Conservation (phyloP, 1,140 invertebrate genomes). For the Cyrtorhinus lividipennis region DNA sequence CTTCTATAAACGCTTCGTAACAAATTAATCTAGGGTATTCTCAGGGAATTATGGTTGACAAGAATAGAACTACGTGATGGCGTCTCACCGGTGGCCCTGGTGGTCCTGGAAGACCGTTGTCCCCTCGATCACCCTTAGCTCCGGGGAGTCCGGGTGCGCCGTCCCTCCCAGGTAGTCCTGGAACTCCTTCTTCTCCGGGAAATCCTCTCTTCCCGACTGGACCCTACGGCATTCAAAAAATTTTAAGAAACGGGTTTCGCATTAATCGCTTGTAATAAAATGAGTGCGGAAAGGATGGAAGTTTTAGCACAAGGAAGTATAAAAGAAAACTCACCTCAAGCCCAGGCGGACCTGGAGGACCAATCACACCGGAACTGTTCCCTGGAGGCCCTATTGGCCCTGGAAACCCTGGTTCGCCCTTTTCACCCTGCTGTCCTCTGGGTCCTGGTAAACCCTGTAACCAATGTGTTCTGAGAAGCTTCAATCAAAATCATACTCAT, state of each 20-base stretch:
- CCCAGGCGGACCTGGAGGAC: conserved; percentile 27
- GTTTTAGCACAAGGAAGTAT: no score
- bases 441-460: conserved; percentile 26
- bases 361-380: conserved; percentile 25
- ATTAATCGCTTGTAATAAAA: no score
- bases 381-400: conserved; percentile 24
- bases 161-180: conserved; percentile 17
- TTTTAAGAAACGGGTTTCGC: no score
- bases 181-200: conserved; percentile 22
- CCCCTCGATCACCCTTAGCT: neutral
- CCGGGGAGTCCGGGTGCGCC: neutral
- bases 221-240: no score
- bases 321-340: conserved; percentile 1
- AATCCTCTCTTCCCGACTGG: neutral
- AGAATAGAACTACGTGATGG: no score
- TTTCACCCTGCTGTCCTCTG: conserved; percentile 22
- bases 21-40: no score
- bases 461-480: neutral
- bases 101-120: conserved; percentile 28
- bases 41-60: no score
- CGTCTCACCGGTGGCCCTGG: conserved; percentile 28
- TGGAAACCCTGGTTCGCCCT: conserved; percentile 24
- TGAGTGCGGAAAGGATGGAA: no score
- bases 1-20: no score
- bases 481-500: neutral